A percentile compares a stretch with the other conserved stretches of the same genome.
phyloP scores from a whole-genome alignment of 2,797 vertebrate genomes.

The Pachyuromys duprasi region DNA sequence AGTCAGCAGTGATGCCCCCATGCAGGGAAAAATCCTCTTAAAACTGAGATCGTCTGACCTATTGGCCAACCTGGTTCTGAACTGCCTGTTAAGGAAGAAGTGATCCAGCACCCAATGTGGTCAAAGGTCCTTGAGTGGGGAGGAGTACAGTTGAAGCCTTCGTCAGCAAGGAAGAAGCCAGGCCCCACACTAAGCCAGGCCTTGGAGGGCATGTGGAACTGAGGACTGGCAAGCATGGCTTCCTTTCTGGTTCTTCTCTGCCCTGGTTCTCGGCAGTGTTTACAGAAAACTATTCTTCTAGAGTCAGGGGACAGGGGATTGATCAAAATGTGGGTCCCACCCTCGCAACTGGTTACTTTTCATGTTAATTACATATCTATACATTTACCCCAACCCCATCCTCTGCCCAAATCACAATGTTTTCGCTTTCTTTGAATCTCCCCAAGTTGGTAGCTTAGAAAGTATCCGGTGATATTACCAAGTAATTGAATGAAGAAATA shows the following conservation, averaged over 20 bases:
- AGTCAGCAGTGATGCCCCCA: not conserved
- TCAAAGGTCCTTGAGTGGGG: not conserved
- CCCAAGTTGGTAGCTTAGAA: not conserved
- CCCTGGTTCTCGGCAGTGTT: not conserved
- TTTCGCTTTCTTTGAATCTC: not conserved
- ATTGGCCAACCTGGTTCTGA: not conserved
- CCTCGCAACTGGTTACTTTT: not conserved
- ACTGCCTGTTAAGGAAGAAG: not conserved
- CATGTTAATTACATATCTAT: not conserved
- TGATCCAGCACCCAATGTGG: not conserved
- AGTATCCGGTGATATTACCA: not conserved
- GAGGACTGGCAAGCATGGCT: not conserved
- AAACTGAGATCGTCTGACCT: not conserved
- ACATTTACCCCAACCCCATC: not conserved
- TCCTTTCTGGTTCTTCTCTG: not conserved
- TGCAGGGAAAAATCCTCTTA: not conserved
- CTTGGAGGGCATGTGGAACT: not conserved
- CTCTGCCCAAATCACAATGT: not conserved
- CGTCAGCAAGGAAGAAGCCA: not conserved
- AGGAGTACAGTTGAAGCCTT: not conserved
- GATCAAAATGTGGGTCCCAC: not conserved
- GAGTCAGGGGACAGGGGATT: not conserved
- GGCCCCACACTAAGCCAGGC: not conserved
- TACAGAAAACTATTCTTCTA: not conserved
- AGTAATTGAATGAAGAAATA: not conserved